A percentile compares a stretch with the other conserved stretches of the same genome.
These are phyloP conservation scores for Bradysia coprophila DNA, from an alignment of 1,140 invertebrate genomes.

Conservation along the genomic window DNA sequence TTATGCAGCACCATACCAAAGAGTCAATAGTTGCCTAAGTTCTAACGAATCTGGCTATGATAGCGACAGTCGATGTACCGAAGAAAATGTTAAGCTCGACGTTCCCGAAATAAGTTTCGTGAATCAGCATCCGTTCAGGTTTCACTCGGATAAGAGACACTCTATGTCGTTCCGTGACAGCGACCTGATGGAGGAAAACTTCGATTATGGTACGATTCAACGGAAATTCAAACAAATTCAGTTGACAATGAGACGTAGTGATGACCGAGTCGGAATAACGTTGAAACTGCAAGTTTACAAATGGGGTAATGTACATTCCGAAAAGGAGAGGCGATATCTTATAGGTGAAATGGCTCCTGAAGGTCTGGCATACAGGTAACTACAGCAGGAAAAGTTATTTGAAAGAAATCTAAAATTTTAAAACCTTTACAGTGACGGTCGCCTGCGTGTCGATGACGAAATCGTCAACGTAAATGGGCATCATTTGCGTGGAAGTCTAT, in stretches of 20 bases:
- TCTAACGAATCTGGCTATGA: constrained; percentile 71
- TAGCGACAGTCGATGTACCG: constrained; percentile 46
- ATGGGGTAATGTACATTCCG: constrained; percentile 26
- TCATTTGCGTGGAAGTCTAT: constrained; percentile 52
- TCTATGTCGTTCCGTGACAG: too few species aligned
- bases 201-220: constrained; percentile 13
- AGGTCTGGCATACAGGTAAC: constrained; percentile 59
- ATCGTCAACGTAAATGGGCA: constrained; percentile 72
- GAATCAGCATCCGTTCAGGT: too few species aligned
- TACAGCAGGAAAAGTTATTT: too few species aligned
- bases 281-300: constrained; percentile 40
- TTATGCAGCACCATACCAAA: constrained; percentile 23
- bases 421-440: constrained; percentile 41
- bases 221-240: constrained; percentile 32
- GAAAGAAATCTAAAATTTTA: background rate
- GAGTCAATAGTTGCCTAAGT: constrained; percentile 48
- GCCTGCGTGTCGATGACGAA: constrained; percentile 63
- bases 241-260: constrained; percentile 35
- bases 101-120: background rate
- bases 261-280: constrained; percentile 49
- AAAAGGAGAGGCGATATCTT: constrained; percentile 52
- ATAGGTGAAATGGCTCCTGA: constrained; percentile 63
- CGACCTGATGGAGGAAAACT: too few species aligned
- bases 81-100: constrained; percentile 13
- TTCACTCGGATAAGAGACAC: too few species aligned